phyloP scores from a whole-genome alignment of 2,113 vertebrate species.

The Peromyscus leucopus region DNA sequence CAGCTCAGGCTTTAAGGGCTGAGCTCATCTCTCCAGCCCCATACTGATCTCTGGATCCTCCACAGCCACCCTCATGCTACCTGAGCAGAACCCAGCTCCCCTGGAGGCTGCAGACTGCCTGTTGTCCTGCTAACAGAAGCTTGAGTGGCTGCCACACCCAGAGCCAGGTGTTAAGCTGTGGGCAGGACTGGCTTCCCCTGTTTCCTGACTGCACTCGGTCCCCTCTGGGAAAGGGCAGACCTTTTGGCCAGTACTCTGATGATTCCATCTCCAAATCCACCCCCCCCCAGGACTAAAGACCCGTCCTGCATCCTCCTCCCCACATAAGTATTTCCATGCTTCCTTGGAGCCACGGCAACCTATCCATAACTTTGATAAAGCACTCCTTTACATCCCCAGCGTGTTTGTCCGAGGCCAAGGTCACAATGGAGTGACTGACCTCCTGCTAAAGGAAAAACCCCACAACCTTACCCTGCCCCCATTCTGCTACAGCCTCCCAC shows the following conservation, averaged over 20 bases:
- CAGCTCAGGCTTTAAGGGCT: too few relatives aligned
- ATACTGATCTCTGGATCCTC: not conserved
- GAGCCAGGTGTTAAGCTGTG: not conserved
- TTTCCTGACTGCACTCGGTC: not conserved
- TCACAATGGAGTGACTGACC: not conserved
- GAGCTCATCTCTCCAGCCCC: too few relatives aligned
- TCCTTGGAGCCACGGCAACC: not conserved
- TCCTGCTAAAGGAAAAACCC: not conserved
- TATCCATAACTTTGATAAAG: not conserved
- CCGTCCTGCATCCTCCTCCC: not conserved
- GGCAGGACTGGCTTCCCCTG: not conserved
- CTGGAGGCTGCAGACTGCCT: not conserved
- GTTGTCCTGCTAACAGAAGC: not conserved
- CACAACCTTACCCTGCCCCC: not conserved
- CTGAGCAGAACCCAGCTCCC: not conserved
- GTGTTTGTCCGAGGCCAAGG: not conserved
- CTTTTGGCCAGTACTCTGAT: not conserved
- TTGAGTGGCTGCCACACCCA: not conserved
- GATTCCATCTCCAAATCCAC: not conserved
- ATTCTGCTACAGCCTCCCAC: too few relatives aligned
- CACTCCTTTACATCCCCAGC: not conserved
- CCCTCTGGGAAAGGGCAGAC: not conserved
- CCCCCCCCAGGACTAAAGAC: not conserved
- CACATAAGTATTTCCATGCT: not conserved
- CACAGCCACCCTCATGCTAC: not conserved